Evolutionary conservation across 2,888 invertebrate species (phyloP).

Genomic region (Drosophila kokeensis): DNA sequence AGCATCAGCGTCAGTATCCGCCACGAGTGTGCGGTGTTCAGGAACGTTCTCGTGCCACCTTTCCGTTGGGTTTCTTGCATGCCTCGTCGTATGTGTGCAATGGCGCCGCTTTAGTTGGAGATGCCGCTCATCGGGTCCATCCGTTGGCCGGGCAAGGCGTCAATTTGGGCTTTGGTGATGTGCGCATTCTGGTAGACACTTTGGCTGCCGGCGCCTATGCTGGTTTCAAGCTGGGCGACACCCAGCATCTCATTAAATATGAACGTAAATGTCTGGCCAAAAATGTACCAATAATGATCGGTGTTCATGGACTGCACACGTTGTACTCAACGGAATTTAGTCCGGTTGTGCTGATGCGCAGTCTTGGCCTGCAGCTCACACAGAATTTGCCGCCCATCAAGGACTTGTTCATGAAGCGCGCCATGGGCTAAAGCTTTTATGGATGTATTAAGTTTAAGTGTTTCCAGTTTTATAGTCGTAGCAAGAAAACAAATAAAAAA

Average conservation of each 20-base stretch:
- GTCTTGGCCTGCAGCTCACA: slow-evolving; percentile 92
- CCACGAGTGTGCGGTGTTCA: slow-evolving; percentile 80
- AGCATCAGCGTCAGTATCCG: slow-evolving; percentile 83
- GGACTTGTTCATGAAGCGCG: slow-evolving; percentile 83
- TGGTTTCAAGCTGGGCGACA: slow-evolving; percentile 91
- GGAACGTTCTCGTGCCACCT: slow-evolving; percentile 89
- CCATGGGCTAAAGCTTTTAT: slow-evolving; percentile 76
- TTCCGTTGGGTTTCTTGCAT: slow-evolving; percentile 97
- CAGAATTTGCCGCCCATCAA: slow-evolving; percentile 91
- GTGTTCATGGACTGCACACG: slow-evolving; percentile 94
- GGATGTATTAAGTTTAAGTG: slow-evolving; percentile 40
- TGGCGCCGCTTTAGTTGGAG: slow-evolving; percentile 94
- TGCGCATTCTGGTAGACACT: slow-evolving; percentile 89
- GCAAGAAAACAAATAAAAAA: slow-evolving; percentile 17
- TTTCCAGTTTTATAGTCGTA: slow-evolving; percentile 43
- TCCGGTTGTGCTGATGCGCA: slow-evolving; percentile 92
- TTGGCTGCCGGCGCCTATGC: slow-evolving; percentile 89
- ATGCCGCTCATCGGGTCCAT: slow-evolving; percentile 96
- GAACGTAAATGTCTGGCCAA: slow-evolving; percentile 93
- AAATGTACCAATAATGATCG: slow-evolving; percentile 95
- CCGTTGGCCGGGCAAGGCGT: slow-evolving; percentile 99
- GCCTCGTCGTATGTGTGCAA: slow-evolving; percentile 93
- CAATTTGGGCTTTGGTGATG: slow-evolving; percentile 98
- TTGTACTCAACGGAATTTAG: slow-evolving; percentile 91
- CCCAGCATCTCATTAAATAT: slow-evolving; percentile 91